phyloP scores from a whole-genome alignment of 2,888 invertebrate species.

The Nemotelus nigrinus region DNA sequence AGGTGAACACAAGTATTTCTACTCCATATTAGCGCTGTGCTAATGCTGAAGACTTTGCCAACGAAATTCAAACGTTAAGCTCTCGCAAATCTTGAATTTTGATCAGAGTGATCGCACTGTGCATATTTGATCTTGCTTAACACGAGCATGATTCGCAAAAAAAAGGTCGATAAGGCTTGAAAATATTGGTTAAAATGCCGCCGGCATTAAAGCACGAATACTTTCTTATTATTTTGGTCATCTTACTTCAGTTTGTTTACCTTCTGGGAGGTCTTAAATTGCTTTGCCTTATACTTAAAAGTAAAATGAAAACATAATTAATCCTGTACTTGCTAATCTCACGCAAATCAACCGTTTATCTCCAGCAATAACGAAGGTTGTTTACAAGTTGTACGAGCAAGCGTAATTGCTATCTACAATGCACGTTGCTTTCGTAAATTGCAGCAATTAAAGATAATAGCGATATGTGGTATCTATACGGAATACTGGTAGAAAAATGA shows the following conservation, averaged over 20 bases:
- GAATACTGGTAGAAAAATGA: background rate
- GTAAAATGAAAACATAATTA: conserved; percentile 1
- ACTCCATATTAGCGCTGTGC: background rate
- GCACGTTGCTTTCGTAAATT: conserved; percentile 2
- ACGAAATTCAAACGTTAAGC: background rate
- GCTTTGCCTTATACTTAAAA: background rate
- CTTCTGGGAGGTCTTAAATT: conserved; percentile 1
- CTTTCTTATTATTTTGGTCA: background rate
- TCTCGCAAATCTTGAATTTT: background rate
- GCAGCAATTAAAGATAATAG: conserved; percentile 15
- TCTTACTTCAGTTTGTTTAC: background rate
- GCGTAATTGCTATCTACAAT: background rate
- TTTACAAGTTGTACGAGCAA: conserved; percentile 27
- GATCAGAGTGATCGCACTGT: conserved; percentile 5
- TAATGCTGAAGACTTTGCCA: background rate
- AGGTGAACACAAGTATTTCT: background rate
- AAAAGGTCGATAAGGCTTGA: background rate
- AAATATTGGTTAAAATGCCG: background rate
- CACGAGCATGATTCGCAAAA: background rate
- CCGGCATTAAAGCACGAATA: conserved; percentile 7
- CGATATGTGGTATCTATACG: background rate
- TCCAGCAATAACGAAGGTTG: conserved; percentile 10
- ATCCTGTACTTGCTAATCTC: conserved; percentile 27
- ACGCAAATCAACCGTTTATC: conserved; percentile 32
- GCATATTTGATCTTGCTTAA: conserved; percentile 8